Conservation (phyloP, 2,888 invertebrate genomes). For the Ametastegia equiseti region DNA sequence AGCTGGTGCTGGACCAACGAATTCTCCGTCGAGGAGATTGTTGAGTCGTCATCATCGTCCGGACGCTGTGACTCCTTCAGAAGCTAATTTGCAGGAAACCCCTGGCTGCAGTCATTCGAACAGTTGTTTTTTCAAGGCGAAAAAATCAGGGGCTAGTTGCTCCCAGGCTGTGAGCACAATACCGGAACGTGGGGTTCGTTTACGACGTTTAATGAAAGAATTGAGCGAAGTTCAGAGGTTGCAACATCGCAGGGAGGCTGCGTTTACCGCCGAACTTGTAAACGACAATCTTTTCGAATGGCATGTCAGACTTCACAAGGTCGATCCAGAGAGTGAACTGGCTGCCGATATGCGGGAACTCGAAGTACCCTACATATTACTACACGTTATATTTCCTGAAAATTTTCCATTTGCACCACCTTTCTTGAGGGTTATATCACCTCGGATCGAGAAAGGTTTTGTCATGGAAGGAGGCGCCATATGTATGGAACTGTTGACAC, state of each 20-base stretch:
- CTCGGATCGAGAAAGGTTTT: conserved; percentile 89
- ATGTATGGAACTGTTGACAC: conserved; percentile 92
- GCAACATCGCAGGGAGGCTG: conserved; percentile 84
- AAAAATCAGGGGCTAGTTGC: conserved; percentile 64
- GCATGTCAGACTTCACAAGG: conserved; percentile 89
- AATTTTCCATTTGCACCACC: conserved; percentile 94
- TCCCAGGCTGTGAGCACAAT: conserved; percentile 57
- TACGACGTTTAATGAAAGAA: conserved; percentile 91
- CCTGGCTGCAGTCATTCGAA: conserved; percentile 65
- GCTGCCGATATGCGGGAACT: conserved; percentile 89
- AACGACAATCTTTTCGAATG: conserved; percentile 93
- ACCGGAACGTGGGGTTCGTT: conserved; percentile 81
- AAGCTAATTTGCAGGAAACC: conserved; percentile 66
- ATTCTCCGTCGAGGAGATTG: conserved; percentile 80
- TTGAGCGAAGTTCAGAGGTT: conserved; percentile 87
- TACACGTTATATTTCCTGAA: conserved; percentile 91
- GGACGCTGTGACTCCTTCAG: conserved; percentile 72
- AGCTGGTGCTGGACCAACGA: conserved; percentile 77
- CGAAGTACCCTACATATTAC: conserved; percentile 85
- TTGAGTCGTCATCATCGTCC: conserved; percentile 70
- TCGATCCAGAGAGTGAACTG: conserved; percentile 90
- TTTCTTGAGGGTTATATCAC: conserved; percentile 84
- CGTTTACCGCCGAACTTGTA: conserved; percentile 90
- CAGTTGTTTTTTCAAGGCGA: conserved; percentile 70
- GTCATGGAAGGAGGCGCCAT: conserved; percentile 95